Conservation (phyloP, 2,888 invertebrate genomes). For the Monopis laevigella region DNA sequence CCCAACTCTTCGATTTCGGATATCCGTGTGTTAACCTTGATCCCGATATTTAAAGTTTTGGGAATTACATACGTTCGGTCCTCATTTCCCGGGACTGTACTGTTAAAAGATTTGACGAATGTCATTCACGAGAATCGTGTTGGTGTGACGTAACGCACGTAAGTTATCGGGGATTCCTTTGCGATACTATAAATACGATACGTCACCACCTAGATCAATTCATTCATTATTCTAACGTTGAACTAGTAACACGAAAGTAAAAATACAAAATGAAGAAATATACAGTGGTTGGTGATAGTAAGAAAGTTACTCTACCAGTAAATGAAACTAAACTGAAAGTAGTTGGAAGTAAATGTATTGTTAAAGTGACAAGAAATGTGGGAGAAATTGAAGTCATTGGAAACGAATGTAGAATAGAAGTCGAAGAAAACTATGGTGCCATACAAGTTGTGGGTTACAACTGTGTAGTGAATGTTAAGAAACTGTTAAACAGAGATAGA, state of each 20-base stretch:
- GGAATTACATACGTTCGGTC: too few relatives aligned
- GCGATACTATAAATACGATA: neutral
- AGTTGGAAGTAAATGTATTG: constrained; percentile 51
- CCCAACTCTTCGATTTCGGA: too few relatives aligned
- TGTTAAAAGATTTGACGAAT: too few relatives aligned
- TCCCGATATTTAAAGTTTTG: too few relatives aligned
- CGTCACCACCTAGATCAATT: constrained; percentile 5
- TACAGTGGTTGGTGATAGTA: constrained; percentile 56
- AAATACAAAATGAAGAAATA: constrained; percentile 49
- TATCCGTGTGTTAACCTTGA: too few relatives aligned
- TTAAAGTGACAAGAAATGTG: constrained; percentile 41
- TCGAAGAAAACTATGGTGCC: constrained; percentile 42
- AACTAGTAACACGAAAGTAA: constrained; percentile 1
- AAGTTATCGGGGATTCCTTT: constrained; percentile 8
- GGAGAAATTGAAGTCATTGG: constrained; percentile 58
- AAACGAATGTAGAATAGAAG: constrained; percentile 51
- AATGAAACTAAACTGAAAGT: constrained; percentile 47
- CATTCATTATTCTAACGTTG: constrained; percentile 4
- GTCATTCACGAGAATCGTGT: too few relatives aligned
- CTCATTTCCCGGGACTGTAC: too few relatives aligned
- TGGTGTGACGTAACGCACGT: constrained; percentile 1
- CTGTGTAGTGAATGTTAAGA: constrained; percentile 39
- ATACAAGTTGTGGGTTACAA: constrained; percentile 51
- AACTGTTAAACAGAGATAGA: constrained; percentile 43
- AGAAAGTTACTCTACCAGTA: constrained; percentile 56